Base-by-base conservation (phyloP, 2,797 vertebrate species). In the Percopsis omiscomaycus region DNA sequence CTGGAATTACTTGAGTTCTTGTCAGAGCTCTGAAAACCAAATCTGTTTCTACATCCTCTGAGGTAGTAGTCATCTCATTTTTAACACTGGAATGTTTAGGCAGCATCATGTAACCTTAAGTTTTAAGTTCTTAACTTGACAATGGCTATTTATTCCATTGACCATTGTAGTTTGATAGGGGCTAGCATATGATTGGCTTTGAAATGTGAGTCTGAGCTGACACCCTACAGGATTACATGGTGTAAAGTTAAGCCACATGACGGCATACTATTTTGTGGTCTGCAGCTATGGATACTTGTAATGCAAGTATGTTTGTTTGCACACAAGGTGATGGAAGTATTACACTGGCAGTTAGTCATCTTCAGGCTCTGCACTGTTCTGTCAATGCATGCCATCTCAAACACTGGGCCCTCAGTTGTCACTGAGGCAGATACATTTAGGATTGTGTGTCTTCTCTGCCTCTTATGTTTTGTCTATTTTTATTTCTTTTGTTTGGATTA, bases 1-100 rank as follows among this genome's bases (percentile, higher is more conserved):
- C 81, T 73, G 49, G 37, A 32, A 50, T 56, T 79, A 57, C 61
- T 78, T 44, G 75, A 60, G 78, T 63, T 79, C 61, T 80, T 71
- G 4, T 75, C 54, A 52, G 78, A 72, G 71, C 71, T 77, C 64
- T 12, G 11, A 37, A 10, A 75, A 32, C 67, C 81, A 73, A 73
- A 56, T 79, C 44, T 66, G 68, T 70, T 68, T 69, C 56, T 63
- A 58, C 49, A 57, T 84, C 74, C 68, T 74, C 55, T 29, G 45
- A 63, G 69, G 45, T 66, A 75, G 63, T 69, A 59, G 69, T 67
- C 78, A 73, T 62, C 68, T 69, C 28, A 15, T 86, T 68, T 62
- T 68, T 72, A 68, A 89, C 90, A 91, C 89, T 90, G 90, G 90
- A 90, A 88, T 77, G 85, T 79, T 80, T 70, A 8, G 63, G 59